Evolutionary conservation across 2,888 invertebrate genomes (phyloP).

Genomic region (Trachelus stipa): DNA sequence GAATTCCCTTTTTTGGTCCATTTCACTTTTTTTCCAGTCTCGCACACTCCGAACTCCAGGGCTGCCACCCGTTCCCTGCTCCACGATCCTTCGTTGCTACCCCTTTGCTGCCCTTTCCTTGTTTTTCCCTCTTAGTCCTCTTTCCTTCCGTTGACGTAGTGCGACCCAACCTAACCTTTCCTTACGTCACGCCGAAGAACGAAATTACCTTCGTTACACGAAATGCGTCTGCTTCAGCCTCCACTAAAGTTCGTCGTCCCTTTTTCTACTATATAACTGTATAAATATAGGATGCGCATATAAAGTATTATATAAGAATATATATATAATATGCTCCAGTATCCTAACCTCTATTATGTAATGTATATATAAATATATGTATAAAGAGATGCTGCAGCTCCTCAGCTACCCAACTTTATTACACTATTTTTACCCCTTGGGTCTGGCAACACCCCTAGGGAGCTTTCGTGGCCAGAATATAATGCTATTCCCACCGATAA

Average conservation of each 20-base stretch:
- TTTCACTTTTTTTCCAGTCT: too few species aligned
- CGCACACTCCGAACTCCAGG: constrained; percentile 10
- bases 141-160: constrained; percentile 10
- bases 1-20: too few species aligned
- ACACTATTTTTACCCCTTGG: background rate
- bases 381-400: too few species aligned
- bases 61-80: constrained; percentile 29
- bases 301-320: too few species aligned
- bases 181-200: constrained; percentile 55
- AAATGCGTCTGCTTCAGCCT: constrained; percentile 56
- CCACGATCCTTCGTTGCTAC: constrained; percentile 41
- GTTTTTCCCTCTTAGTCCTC: constrained; percentile 33
- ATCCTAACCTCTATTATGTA: too few species aligned
- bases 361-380: too few species aligned
- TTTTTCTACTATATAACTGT: background rate
- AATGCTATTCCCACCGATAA: background rate
- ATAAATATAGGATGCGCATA: background rate
- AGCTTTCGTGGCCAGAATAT: background rate
- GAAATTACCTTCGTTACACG: constrained; percentile 66
- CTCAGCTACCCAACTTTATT: constrained; percentile 8
- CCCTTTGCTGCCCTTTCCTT: constrained; percentile 44
- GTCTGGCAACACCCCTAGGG: background rate
- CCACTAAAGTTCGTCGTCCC: constrained; percentile 27
- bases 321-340: too few species aligned
- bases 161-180: constrained; percentile 29